Evolutionary conservation across 1,140 invertebrate genomes (phyloP), one percentile per base, ranked within the genome.

Genomic region (Harlomillsia oculata): DNA sequence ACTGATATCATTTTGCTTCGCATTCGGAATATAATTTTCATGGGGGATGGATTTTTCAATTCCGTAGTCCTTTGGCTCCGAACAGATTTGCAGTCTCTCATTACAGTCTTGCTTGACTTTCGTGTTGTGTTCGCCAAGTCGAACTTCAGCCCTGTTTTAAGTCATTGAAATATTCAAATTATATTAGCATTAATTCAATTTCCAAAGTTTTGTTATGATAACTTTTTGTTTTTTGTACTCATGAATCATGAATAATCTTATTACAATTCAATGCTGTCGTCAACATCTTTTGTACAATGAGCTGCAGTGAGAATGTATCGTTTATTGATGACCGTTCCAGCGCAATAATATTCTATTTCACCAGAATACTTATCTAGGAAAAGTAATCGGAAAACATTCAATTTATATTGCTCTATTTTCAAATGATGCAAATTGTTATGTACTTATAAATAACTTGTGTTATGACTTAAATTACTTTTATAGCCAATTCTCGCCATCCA

Each of bases 61-160:
- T 46, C 14, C 5, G 32, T 53, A 56, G 34, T 65, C 56, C 44
- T 58, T 43, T 4, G 52, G 26, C n/a, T 20, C 40, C 0, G 54
- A 44, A 23, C 64, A 65, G n/a, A 32, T 16, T 2, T 54, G 32
- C 1, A 69, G 59, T 2, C 72, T 67, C 30, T 64, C 66, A 56
- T 79, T 77, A 63, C 82, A 85, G 59, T 85, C 82, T 0, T 67
- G 70, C 32, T 77, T 72, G 0, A 67, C 75, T 18, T 65, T 67
- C 0, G 78, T 68, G 59, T 83, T 75, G 60, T 83, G 75, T 46
- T 85, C 82, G 8, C 82, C 82, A 1, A 83, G 68, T 36, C 82
- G 69, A 0, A 82, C 77, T 18, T 72, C 73, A 53, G 65, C 58
- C 34, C 83, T 80, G 53, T 23, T 14, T 21, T 5, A 9, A 9